Evolutionary conservation across 2,797 vertebrate genomes (phyloP).

Genomic region (Rhinophrynus dorsalis): DNA sequence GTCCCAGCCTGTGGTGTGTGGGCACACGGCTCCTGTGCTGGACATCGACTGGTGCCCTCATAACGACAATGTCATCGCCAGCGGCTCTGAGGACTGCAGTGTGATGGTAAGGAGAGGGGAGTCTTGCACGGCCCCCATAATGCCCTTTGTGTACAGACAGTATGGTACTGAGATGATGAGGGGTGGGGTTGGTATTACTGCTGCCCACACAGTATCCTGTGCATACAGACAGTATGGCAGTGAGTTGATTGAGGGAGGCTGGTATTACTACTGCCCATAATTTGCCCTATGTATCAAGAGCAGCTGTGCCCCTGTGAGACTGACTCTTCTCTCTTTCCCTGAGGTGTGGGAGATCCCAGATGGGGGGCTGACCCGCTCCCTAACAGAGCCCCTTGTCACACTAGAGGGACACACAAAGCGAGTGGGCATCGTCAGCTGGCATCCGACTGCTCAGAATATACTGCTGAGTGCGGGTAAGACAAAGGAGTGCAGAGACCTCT

Average conservation of each 20-base stretch:
- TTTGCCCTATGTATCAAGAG: too few relatives aligned
- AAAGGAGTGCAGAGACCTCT: not conserved
- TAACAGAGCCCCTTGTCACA: slow-evolving; percentile 82
- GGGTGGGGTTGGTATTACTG: too few relatives aligned
- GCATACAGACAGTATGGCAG: too few relatives aligned
- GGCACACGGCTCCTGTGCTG: slow-evolving; percentile 86
- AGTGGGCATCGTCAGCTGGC: slow-evolving; percentile 86
- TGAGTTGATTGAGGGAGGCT: too few relatives aligned
- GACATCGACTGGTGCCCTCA: slow-evolving; percentile 91
- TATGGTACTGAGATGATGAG: too few relatives aligned
- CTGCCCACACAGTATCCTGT: too few relatives aligned
- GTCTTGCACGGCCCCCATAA: too few relatives aligned
- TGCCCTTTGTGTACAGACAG: too few relatives aligned
- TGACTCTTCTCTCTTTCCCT: not conserved
- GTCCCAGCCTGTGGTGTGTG: slow-evolving; percentile 81
- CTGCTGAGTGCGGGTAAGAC: slow-evolving; percentile 83
- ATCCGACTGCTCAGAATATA: slow-evolving; percentile 89
- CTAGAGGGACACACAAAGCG: slow-evolving; percentile 89
- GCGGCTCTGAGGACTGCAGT: slow-evolving; percentile 87
- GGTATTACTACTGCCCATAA: too few relatives aligned
- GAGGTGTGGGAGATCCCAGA: slow-evolving; percentile 75
- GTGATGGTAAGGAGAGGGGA: slow-evolving; percentile 86
- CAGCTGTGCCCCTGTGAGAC: too few relatives aligned
- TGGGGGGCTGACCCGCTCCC: slow-evolving; percentile 58
- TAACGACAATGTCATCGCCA: slow-evolving; percentile 91